Base-by-base conservation (phyloP, 2,888 invertebrate genomes). In the Dynastes hyllus region DNA sequence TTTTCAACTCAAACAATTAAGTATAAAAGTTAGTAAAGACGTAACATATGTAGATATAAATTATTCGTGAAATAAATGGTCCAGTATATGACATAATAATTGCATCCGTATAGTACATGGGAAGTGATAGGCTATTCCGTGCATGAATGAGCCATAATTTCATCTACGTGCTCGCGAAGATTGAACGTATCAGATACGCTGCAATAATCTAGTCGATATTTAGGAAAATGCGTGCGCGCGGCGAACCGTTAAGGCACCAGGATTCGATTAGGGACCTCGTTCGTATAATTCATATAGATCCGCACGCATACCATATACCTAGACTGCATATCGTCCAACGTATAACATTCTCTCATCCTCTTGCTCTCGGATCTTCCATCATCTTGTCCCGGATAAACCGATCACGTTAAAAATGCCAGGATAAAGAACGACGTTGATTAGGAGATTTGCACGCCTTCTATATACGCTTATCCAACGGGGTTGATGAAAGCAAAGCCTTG, bases 401-500 rank as follows among this genome's bases (percentile, higher is more conserved):
- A 77, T 78, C 71, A 76, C 77, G 79, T 79, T 77, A 79, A 79
- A 79, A 77, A 71, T 76, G 75, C 79, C 37, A 71, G 53, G 76
- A 70, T 45, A 79, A 77, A 71, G 76, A 22, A 65, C 75, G 77
- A 70, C 70, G 76, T 79, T 81, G 81, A 79, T 81, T 81, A 78
- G 78, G 73, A 79, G 81, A 79, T 81, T 79, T 79, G 80, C 75
- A 66, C 65, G 55, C 61, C 61, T 40, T 75, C 73, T 75, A 22
- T 22, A 22, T 22, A 40, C 61, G 73, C 45, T 58, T 40, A 50
- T n/a, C 61, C 61, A 63, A 45, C 73, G 27, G 22, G 50, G 29
- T 8, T 27, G 45, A 45, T 27, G 63, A 32, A 75, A 75, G 61
- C 27, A 75, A 61, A 61, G 73, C 61, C 61, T 32, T 73, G 53